phyloP scores from a whole-genome alignment of 1,140 invertebrate genomes.

The Ostrea denselamellosa region DNA sequence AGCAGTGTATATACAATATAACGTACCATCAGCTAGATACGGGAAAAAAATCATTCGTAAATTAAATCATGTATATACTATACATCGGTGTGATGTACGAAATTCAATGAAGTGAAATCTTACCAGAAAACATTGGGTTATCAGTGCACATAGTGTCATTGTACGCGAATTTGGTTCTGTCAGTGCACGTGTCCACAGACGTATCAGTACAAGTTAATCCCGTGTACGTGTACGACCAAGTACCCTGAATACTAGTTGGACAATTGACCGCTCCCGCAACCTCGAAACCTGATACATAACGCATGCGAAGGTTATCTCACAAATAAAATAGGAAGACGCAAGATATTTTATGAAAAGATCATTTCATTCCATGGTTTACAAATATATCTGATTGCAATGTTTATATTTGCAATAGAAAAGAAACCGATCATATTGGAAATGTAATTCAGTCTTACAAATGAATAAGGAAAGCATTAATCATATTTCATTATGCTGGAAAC shows the following conservation, averaged over 20 bases:
- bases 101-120: not conserved
- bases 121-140: constrained; percentile 25
- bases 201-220: not conserved
- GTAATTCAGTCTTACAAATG: too few species aligned
- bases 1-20: not conserved
- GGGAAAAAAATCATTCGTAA: not conserved
- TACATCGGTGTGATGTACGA: not conserved
- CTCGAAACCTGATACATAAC: not conserved
- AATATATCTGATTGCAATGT: too few species aligned
- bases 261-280: not conserved
- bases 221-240: constrained; percentile 25
- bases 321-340: too few species aligned
- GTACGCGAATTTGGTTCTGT: constrained; percentile 30
- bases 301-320: too few species aligned
- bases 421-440: too few species aligned
- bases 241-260: constrained; percentile 27
- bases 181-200: not conserved
- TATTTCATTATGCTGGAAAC: not conserved
- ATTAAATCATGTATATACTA: not conserved
- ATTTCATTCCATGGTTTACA: too few species aligned
- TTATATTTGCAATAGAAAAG: too few species aligned
- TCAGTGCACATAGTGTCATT: not conserved
- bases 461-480: too few species aligned
- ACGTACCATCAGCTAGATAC: not conserved
- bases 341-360: too few species aligned